phyloP scores from a whole-genome alignment of 1,140 invertebrate genomes.

The Zaprionus camerounensis region DNA sequence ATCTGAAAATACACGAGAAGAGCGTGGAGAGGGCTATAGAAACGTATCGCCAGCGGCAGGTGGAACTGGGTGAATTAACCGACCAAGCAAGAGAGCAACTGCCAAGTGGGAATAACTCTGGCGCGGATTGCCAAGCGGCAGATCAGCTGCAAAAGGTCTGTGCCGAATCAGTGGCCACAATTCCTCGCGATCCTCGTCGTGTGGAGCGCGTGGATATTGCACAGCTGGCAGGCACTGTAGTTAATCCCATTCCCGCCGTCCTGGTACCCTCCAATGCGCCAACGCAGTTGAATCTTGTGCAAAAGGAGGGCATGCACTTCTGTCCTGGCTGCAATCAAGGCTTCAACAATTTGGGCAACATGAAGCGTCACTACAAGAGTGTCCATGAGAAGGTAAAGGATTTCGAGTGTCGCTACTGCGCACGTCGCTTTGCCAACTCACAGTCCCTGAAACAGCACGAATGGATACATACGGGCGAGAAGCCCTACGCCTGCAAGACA shows the following conservation, averaged over 20 bases:
- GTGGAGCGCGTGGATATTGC: conserved; percentile 76
- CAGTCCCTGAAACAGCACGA: conserved; percentile 82
- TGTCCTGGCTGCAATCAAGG: conserved; percentile 75
- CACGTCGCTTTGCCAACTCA: conserved; percentile 76
- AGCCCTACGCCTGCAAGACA: conserved; percentile 69
- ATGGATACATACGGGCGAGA: conserved; percentile 85
- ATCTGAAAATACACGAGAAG: conserved; percentile 79
- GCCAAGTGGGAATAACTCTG: not conserved
- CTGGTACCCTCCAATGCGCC: conserved; percentile 43
- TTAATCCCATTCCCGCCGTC: conserved; percentile 73
- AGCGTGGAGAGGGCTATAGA: conserved; percentile 72
- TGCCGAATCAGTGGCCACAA: conserved; percentile 76
- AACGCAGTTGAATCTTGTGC: conserved; percentile 53
- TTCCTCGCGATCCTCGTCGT: conserved; percentile 70
- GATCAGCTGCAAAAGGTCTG: conserved; percentile 73
- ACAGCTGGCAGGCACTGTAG: conserved; percentile 70
- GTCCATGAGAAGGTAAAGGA: conserved; percentile 82
- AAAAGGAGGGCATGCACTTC: conserved; percentile 75
- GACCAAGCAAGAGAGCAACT: conserved; percentile 7
- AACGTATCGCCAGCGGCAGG: conserved; percentile 71
- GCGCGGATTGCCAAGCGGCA: not conserved
- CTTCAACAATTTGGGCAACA: conserved; percentile 78
- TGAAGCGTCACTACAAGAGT: conserved; percentile 79
- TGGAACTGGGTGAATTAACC: conserved; percentile 32
- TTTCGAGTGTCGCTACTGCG: conserved; percentile 78